phyloP scores from a whole-genome alignment of 2,797 vertebrate species.

The Babyrousa celebensis region DNA sequence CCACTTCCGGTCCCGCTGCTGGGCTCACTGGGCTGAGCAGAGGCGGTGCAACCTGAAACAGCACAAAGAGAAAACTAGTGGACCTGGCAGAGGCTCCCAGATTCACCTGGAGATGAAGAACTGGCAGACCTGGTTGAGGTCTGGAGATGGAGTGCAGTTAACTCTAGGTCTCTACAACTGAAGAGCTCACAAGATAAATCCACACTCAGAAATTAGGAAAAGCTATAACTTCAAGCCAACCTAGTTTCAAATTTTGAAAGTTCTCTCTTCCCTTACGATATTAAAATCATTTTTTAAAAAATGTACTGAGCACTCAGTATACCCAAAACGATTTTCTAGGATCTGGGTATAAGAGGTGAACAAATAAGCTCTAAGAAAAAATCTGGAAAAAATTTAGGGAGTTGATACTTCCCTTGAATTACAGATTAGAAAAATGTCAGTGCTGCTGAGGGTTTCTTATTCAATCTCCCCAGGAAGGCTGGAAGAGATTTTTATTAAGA shows the following conservation, averaged over 20 bases:
- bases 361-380: slow-evolving; percentile 5
- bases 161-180: not conserved
- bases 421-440: not conserved
- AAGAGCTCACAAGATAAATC: not conserved
- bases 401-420: not conserved
- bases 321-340: not conserved
- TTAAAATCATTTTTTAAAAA: not conserved
- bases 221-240: not conserved
- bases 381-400: not conserved
- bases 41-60: slow-evolving; percentile 78
- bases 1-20: not conserved
- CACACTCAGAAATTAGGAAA: not conserved
- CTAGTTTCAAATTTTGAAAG: not conserved
- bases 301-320: not conserved
- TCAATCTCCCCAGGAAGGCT: not conserved
- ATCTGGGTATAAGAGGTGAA: not conserved
- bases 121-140: not conserved
- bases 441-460: not conserved
- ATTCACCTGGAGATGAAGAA: not conserved
- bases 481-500: not conserved
- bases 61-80: slow-evolving; percentile 21
- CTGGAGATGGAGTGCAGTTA: not conserved
- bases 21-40: not conserved
- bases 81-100: not conserved
- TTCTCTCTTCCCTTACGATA: not conserved